phyloP scores from a whole-genome alignment of 2,888 invertebrate genomes.

The Euplagia quadripunctaria region DNA sequence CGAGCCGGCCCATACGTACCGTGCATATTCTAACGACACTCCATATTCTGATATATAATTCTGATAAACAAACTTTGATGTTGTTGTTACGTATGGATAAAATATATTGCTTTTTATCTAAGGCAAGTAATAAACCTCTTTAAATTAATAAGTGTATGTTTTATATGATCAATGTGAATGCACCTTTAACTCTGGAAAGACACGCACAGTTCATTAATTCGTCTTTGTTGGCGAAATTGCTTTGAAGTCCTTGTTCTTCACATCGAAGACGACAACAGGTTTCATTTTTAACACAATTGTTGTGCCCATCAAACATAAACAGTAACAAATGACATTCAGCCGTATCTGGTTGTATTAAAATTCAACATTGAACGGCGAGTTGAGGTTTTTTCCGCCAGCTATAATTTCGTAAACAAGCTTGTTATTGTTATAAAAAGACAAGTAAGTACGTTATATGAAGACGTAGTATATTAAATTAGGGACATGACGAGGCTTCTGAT shows the following conservation, averaged over 20 bases:
- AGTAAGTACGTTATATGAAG: constrained; percentile 4
- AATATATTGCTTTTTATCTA: no score
- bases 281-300: background rate
- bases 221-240: background rate
- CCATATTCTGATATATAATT: no score
- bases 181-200: background rate
- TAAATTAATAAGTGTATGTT: no score
- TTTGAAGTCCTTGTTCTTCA: constrained; percentile 3
- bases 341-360: background rate
- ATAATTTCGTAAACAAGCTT: constrained; percentile 6
- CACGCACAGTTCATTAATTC: background rate
- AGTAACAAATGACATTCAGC: background rate
- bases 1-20: no score
- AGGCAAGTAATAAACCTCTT: background rate
- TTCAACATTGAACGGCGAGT: background rate
- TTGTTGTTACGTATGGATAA: no score
- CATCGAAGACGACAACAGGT: background rate
- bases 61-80: no score
- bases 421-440: constrained; percentile 7
- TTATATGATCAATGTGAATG: background rate
- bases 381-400: constrained; percentile 1
- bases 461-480: constrained; percentile 1
- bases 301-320: background rate
- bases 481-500: constrained; percentile 1
- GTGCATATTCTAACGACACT: no score